Evolutionary conservation across 2,797 vertebrate genomes (phyloP).

Genomic region (Dipus sagitta): DNA sequence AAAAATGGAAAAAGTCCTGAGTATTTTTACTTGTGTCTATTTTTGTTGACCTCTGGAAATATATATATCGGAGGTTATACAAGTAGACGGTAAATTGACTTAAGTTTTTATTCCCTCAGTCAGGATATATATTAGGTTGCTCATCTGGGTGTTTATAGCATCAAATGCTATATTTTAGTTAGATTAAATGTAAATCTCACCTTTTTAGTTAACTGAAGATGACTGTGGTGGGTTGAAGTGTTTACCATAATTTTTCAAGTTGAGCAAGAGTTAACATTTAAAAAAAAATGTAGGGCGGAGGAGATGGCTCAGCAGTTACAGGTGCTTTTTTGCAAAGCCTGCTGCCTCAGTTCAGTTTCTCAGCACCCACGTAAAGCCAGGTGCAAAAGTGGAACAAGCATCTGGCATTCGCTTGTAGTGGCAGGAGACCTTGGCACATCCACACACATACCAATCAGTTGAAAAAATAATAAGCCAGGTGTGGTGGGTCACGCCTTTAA

Average conservation of each 20-base stretch:
- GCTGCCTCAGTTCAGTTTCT: too few species aligned
- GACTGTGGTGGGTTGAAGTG: conserved; percentile 24
- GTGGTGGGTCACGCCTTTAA: too few species aligned
- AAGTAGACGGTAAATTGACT: not conserved
- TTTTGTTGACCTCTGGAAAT: conserved; percentile 58
- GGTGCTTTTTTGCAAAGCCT: too few species aligned
- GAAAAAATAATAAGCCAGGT: too few species aligned
- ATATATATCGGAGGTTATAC: not conserved
- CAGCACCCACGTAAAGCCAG: too few species aligned
- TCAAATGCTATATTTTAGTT: conserved; percentile 45
- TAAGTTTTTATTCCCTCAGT: conserved; percentile 27
- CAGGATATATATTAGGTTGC: not conserved
- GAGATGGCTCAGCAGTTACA: too few species aligned
- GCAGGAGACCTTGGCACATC: too few species aligned
- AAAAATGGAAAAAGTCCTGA: not conserved
- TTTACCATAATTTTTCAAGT: conserved; percentile 44
- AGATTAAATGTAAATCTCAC: conserved; percentile 36
- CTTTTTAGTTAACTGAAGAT: conserved; percentile 30
- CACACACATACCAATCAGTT: too few species aligned
- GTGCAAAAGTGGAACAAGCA: too few species aligned
- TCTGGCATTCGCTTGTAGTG: too few species aligned
- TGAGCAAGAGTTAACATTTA: not conserved
- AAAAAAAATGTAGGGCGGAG: too few species aligned
- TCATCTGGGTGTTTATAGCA: not conserved
- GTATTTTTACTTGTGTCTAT: conserved; percentile 11